These are phyloP conservation scores for Numenius phaeopus DNA, from an alignment of 2,797 vertebrate species.

Conservation along the genomic window DNA sequence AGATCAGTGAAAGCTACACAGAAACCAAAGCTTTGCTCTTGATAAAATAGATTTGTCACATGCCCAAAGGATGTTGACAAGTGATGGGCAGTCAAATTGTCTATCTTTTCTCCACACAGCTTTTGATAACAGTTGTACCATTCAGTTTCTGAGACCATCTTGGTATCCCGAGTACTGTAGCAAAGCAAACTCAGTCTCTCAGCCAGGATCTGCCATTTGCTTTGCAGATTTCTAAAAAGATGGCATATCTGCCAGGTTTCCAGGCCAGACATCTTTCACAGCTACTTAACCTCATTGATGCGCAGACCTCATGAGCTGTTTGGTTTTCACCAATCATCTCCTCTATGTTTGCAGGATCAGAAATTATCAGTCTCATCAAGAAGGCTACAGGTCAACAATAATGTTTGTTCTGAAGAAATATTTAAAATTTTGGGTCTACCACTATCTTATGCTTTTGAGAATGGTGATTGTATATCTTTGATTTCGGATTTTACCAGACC, in stretches of 20 bases:
- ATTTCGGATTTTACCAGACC: neutral
- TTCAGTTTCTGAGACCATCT: neutral
- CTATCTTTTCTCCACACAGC: neutral
- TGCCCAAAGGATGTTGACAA: neutral
- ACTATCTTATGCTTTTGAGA: neutral
- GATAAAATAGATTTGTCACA: neutral
- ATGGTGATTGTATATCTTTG: neutral
- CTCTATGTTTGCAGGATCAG: neutral
- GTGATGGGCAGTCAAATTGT: neutral
- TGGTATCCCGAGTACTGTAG: neutral
- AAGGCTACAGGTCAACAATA: neutral
- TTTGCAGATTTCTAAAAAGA: neutral
- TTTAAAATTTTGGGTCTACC: neutral
- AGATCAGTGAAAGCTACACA: neutral
- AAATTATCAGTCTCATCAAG: neutral
- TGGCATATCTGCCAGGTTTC: neutral
- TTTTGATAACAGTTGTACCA: neutral
- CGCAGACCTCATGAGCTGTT: neutral
- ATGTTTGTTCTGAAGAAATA: neutral
- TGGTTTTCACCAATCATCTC: neutral
- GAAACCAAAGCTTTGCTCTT: neutral
- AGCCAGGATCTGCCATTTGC: neutral
- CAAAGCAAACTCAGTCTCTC: neutral
- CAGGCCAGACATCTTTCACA: neutral
- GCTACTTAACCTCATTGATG: rapidly evolving